These are phyloP conservation scores for Scaptomyza tumidula DNA, from an alignment of 2,888 invertebrate species.

Conservation along the genomic window DNA sequence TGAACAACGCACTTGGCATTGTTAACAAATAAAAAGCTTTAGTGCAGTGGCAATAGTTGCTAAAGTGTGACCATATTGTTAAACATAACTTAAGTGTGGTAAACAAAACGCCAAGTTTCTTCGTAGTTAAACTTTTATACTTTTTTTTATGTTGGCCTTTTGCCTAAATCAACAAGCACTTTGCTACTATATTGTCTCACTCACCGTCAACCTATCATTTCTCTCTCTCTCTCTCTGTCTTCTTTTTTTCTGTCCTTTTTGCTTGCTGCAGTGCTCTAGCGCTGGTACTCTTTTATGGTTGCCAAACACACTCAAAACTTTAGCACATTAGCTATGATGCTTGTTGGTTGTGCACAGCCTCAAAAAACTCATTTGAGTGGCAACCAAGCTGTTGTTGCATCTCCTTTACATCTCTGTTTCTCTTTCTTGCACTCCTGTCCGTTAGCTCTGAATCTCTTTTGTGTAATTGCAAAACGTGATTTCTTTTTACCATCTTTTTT, in stretches of 20 bases:
- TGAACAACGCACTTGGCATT: no score
- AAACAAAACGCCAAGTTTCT: background rate
- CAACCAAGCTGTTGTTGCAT: slow-evolving; percentile 12
- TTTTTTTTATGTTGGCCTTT: background rate
- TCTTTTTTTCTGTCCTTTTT: background rate
- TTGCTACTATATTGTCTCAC: background rate
- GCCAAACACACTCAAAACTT: slow-evolving; percentile 26
- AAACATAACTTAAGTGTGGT: background rate
- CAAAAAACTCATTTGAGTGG: slow-evolving; percentile 32
- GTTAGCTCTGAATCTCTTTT: slow-evolving; percentile 31
- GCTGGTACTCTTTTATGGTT: slow-evolving; percentile 1
- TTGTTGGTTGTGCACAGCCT: slow-evolving; percentile 12
- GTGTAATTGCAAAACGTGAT: slow-evolving; percentile 73
- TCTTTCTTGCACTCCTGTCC: slow-evolving; percentile 4
- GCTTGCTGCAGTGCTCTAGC: background rate
- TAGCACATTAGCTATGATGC: slow-evolving; percentile 13
- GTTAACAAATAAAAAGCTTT: slow-evolving; percentile 40
- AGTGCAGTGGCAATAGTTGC: slow-evolving; percentile 22
- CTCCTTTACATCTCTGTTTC: slow-evolving; percentile 1
- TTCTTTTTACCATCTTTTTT: slow-evolving; percentile 37
- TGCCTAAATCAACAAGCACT: slow-evolving; percentile 61
- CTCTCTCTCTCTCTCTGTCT: background rate
- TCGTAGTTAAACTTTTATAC: background rate
- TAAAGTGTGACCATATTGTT: slow-evolving; percentile 15
- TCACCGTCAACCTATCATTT: no score